Percentiles rank a stretch among this genome's conserved stretches.
Evolutionary conservation across 2,797 vertebrate species (phyloP).

Genomic region (Crocodylus rhombifer): DNA sequence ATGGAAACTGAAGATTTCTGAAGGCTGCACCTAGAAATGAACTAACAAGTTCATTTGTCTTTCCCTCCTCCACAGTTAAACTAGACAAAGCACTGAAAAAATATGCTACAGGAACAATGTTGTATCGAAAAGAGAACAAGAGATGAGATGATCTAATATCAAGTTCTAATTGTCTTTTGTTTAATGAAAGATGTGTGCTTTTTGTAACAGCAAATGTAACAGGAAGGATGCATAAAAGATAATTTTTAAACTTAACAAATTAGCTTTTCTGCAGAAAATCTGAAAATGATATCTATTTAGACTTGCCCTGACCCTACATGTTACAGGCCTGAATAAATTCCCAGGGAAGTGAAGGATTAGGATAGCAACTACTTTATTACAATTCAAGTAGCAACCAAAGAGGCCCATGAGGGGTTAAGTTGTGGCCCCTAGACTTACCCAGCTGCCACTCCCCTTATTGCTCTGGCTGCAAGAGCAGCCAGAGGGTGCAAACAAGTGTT

Average conservation of each 20-base stretch:
- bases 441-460: too few species aligned
- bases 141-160: too few species aligned
- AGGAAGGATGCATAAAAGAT: conserved; percentile 4
- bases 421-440: too few species aligned
- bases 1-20: not conserved
- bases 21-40: too few species aligned
- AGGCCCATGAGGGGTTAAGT: not conserved
- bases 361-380: conserved; percentile 52
- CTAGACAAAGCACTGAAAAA: too few species aligned
- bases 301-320: conserved; percentile 36
- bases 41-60: too few species aligned
- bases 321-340: conserved; percentile 31
- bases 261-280: conserved; percentile 34
- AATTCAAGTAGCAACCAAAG: not conserved
- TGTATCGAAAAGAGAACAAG: too few species aligned
- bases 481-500: too few species aligned
- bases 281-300: conserved; percentile 9
- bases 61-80: too few species aligned
- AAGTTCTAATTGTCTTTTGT: too few species aligned
- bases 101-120: too few species aligned
- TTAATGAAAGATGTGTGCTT: not conserved
- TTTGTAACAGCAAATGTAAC: conserved; percentile 7
- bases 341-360: conserved; percentile 13
- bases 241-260: not conserved
- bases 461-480: too few species aligned